phyloP scores from a whole-genome alignment of 2,797 vertebrate genomes.

The Xenops minutus region DNA sequence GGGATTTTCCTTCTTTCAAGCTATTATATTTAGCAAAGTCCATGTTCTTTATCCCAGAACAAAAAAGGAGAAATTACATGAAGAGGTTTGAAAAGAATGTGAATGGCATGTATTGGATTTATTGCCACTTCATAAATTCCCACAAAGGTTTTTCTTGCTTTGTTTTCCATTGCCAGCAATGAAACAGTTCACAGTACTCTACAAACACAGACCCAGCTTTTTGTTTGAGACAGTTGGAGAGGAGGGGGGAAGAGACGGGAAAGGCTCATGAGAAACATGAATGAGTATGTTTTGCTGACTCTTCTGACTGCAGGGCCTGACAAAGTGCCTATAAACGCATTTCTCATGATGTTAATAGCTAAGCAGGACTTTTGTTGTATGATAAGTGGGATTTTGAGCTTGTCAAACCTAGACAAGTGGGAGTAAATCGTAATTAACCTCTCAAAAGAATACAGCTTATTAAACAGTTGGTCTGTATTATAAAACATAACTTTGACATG shows the following conservation, averaged over 20 bases:
- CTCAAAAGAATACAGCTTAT: background rate
- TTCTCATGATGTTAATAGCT: slow-evolving; percentile 41
- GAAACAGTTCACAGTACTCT: slow-evolving; percentile 36
- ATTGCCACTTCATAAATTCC: slow-evolving; percentile 36
- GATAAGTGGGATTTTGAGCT: background rate
- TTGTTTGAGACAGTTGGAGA: slow-evolving; percentile 29
- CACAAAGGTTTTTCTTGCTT: slow-evolving; percentile 20
- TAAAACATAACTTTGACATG: background rate
- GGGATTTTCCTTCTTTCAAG: slow-evolving; percentile 13
- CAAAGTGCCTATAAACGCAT: slow-evolving; percentile 55
- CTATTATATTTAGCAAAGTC: background rate
- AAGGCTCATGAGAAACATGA: slow-evolving; percentile 53
- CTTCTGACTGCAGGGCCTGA: slow-evolving; percentile 5
- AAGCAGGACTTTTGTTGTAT: slow-evolving; percentile 15
- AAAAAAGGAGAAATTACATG: background rate
- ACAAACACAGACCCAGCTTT: slow-evolving; percentile 41
- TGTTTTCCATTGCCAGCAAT: slow-evolving; percentile 50
- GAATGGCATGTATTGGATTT: slow-evolving; percentile 11
- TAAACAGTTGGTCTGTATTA: background rate
- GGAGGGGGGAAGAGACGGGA: background rate
- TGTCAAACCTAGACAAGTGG: background rate
- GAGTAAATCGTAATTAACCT: background rate
- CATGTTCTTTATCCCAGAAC: background rate
- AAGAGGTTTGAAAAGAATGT: slow-evolving; percentile 24
- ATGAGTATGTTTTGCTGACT: slow-evolving; percentile 61